A percentile compares a stretch with the other conserved stretches of the same genome.
phyloP scores from a whole-genome alignment of 1,140 invertebrate species.

The Drosophila saltans region DNA sequence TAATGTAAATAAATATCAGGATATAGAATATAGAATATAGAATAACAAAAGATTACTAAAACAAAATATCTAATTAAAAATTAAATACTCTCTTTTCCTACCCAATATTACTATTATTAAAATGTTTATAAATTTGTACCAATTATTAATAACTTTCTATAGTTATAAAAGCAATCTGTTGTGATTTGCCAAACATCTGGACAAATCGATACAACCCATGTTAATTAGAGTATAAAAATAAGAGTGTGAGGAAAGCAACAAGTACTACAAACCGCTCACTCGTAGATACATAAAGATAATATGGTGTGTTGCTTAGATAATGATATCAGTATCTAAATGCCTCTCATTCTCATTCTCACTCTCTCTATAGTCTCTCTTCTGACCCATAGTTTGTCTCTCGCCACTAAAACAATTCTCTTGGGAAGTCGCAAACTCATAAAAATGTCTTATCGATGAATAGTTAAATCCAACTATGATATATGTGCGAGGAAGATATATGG shows the following conservation, averaged over 20 bases:
- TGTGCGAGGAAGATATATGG: slow-evolving; percentile 8
- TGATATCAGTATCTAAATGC: slow-evolving; percentile 48
- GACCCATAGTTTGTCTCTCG: not conserved
- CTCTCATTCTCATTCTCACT: slow-evolving; percentile 7
- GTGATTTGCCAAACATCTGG: not conserved
- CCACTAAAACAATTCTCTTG: not conserved
- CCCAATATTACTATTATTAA: no score
- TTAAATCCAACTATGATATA: not conserved
- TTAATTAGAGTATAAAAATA: not conserved
- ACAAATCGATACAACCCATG: not conserved
- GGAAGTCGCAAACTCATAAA: slow-evolving; percentile 35
- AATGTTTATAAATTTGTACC: no score
- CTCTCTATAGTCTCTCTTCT: slow-evolving; percentile 7
- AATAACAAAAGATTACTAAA: no score
- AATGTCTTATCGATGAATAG: slow-evolving; percentile 36
- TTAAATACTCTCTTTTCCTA: no score
- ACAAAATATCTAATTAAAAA: no score
- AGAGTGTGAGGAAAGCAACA: slow-evolving; percentile 32
- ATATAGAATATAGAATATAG: no score
- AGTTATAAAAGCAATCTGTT: no score
- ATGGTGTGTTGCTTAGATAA: slow-evolving; percentile 47
- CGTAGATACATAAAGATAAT: slow-evolving; percentile 29
- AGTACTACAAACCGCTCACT: slow-evolving; percentile 6
- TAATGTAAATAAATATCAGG: no score
- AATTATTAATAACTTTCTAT: no score